Conservation (phyloP, 2,888 invertebrate genomes). For the Coleophora flavipennella region DNA sequence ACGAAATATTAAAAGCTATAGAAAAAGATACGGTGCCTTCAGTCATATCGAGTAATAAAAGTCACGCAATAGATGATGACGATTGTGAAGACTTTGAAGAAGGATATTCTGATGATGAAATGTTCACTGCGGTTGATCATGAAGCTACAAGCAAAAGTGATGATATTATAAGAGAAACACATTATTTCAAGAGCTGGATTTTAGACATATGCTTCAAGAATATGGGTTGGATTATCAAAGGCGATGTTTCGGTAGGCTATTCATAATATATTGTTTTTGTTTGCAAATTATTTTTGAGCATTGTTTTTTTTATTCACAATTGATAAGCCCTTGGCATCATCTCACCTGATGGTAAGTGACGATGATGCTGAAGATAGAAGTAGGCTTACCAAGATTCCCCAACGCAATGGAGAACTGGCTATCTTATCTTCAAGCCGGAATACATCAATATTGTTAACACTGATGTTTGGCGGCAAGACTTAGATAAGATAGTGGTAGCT, state of each 20-base stretch:
- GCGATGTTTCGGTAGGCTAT: constrained; percentile 40
- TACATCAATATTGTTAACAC: too few species aligned
- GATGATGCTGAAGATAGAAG: too few species aligned
- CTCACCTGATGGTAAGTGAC: too few species aligned
- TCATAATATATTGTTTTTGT: neutral
- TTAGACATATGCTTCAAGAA: constrained; percentile 75
- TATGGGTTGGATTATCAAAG: constrained; percentile 56
- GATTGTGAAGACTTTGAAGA: constrained; percentile 62
- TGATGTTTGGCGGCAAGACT: too few species aligned
- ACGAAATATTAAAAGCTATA: constrained; percentile 75
- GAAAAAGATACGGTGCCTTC: constrained; percentile 45
- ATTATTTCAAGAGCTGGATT: constrained; percentile 72
- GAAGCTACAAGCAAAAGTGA: constrained; percentile 19
- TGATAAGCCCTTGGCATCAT: too few species aligned
- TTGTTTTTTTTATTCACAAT: too few species aligned
- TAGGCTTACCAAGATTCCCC: too few species aligned
- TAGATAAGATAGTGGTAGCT: too few species aligned
- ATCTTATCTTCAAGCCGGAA: too few species aligned
- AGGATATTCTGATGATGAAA: constrained; percentile 59
- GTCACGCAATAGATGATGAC: constrained; percentile 25
- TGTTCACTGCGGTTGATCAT: constrained; percentile 34
- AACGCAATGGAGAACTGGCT: too few species aligned
- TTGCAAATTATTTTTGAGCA: too few species aligned
- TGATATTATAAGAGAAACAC: constrained; percentile 23
- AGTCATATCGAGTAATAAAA: constrained; percentile 16